These are phyloP conservation scores for Hydractinia echinata DNA, from an alignment of 30 jellyfish, hydroid and myxozoan genomes.

Conservation along the genomic window DNA sequence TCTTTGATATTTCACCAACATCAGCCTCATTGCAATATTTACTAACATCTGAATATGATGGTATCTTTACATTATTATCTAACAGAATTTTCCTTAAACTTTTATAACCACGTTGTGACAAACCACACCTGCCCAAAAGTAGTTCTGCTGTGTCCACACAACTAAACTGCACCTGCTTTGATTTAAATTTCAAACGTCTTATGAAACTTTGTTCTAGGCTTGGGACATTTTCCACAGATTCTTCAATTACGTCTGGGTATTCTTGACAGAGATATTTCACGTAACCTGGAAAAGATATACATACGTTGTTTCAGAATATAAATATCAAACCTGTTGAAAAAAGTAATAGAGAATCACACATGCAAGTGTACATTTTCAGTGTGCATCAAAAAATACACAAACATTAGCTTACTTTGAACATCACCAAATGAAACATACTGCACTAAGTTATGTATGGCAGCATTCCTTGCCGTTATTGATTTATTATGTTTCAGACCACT, in stretches of 20 bases:
- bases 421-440: slow-evolving; percentile 13
- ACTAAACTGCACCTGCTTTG: too few species aligned
- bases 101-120: slow-evolving; percentile 24
- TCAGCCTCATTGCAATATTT: neutral
- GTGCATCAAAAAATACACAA: too few species aligned
- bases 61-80: slow-evolving; percentile 1
- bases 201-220: too few species aligned
- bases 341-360: too few species aligned
- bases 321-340: too few species aligned
- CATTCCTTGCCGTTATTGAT: slow-evolving; percentile 19
- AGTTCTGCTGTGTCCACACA: slow-evolving; percentile 21
- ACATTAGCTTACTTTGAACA: slow-evolving; percentile 15
- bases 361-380: too few species aligned
- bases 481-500: neutral
- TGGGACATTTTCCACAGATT: too few species aligned
- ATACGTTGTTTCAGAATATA: too few species aligned
- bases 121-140: slow-evolving; percentile 12
- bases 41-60: slow-evolving; percentile 14
- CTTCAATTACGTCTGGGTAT: too few species aligned
- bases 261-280: too few species aligned
- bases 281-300: too few species aligned
- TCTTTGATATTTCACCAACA: slow-evolving; percentile 5
- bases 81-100: neutral
- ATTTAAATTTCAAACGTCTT: too few species aligned
- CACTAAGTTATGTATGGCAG: slow-evolving; percentile 11